Evolutionary conservation across 2,888 invertebrate genomes (phyloP).

Genomic region (Teleiodes luculella): DNA sequence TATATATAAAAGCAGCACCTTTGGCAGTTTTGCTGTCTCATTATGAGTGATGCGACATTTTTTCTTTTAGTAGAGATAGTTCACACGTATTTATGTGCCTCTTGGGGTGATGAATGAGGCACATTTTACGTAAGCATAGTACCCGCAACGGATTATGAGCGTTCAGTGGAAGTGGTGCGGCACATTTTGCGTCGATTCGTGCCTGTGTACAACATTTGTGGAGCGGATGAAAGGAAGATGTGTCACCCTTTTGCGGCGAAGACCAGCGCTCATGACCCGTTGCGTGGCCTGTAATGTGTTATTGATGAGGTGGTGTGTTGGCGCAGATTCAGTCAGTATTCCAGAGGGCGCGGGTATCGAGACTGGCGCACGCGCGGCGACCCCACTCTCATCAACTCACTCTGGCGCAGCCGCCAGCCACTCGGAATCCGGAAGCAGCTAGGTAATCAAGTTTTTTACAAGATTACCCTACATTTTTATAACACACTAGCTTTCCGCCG

Average conservation of each 20-base stretch:
- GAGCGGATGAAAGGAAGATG: no score
- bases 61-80: constrained; percentile 55
- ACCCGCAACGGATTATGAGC: no score
- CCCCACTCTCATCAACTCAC: constrained; percentile 84
- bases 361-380: constrained; percentile 85
- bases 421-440: constrained; percentile 83
- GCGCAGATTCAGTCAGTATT: constrained; percentile 78
- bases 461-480: not conserved
- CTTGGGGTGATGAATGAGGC: constrained; percentile 15
- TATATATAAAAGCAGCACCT: constrained; percentile 51
- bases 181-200: no score
- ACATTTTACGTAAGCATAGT: constrained; percentile 3
- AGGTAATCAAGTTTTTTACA: constrained; percentile 55
- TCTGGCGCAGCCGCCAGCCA: constrained; percentile 86
- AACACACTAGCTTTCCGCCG: no score
- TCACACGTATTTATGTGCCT: constrained; percentile 31
- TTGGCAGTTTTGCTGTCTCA: constrained; percentile 59
- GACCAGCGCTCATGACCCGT: no score
- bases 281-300: constrained; percentile 24
- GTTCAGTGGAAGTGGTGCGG: no score
- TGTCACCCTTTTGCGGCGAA: no score
- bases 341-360: constrained; percentile 81
- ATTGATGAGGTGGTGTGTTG: constrained; percentile 33
- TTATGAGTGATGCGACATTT: constrained; percentile 51
- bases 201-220: no score